Base-by-base conservation (phyloP, 2,113 vertebrate species). In the Trochalopteron elliotii region DNA sequence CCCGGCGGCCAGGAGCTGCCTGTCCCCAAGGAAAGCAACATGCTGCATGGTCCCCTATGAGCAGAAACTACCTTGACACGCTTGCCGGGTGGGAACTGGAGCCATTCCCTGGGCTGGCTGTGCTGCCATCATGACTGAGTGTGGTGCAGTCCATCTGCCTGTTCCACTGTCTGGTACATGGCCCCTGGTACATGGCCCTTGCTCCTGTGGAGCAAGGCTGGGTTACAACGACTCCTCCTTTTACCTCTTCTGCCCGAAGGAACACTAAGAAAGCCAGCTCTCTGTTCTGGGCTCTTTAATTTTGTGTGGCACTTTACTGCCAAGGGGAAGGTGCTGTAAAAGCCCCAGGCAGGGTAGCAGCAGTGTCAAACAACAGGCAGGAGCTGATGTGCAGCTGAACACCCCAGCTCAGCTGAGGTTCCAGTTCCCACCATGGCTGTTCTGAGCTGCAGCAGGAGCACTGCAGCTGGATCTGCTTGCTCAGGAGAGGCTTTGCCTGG, bases 21-120 rank as follows among this genome's bases (percentile, higher is more conserved):
- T 23, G 55, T 33, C 52, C n/a, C 59, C 0, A 1, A 39, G 65
- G 40, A 35, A 24, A 13, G 37, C 1, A 5, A 33, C 2, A 0
- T 15, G 33, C 52, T 61, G n/a, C 56, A 3, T 1, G 11, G 59
- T 19, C 3, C 13, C 24, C 7, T 21, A 1, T 0, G 10, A 37
- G 44, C 68, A 72, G 78, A 40, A 77, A 18, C 8, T 15, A 2
- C n/a, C 56, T 3, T 4, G 25, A 1, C 3, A 24, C n/a, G 0
- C 56, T 30, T 28, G 30, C 60, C 19, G 18, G 50, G 42, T 37
- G 13, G 63, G 71, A 49, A 25, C 71, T 15, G 68, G 22, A 20
- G 15, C 47, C 40, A 0, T 49, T 75, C 52, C 22, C 28, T 18
- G 3, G 0, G 9, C 2, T 6, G 61, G n/a, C 71, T n/a, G 47